Percentiles rank a stretch among this genome's conserved stretches.
These are phyloP conservation scores for Equus quagga DNA, from an alignment of 2,113 vertebrate genomes.

Conservation along the genomic window DNA sequence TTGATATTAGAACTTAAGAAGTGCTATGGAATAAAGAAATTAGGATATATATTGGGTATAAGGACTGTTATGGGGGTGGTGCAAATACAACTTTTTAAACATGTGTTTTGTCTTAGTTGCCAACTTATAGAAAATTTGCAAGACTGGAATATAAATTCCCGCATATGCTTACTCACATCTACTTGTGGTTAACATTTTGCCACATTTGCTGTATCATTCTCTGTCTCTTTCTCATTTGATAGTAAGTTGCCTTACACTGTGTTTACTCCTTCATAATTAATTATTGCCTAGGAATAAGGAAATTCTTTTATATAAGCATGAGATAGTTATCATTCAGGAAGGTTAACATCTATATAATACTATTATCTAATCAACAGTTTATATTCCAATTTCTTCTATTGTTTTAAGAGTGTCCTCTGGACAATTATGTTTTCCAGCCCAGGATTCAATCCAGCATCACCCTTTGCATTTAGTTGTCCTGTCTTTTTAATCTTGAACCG, in stretches of 20 bases:
- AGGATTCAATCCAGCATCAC: neutral
- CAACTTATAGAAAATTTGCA: slow-evolving; percentile 17
- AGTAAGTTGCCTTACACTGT: neutral
- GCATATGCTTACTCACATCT: neutral
- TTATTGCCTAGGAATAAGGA: slow-evolving; percentile 30
- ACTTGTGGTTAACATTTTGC: neutral
- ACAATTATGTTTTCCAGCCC: neutral
- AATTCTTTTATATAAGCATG: neutral
- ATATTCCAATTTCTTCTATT: neutral
- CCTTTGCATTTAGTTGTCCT: neutral
- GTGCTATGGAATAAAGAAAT: neutral
- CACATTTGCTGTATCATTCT: neutral
- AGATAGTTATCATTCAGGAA: neutral
- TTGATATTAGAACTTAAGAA: neutral
- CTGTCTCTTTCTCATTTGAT: neutral
- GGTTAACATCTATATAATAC: neutral
- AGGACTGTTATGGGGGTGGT: neutral
- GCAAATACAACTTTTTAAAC: neutral
- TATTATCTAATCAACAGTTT: neutral
- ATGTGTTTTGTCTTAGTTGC: neutral
- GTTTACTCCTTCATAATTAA: neutral
- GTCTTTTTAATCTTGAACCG: neutral
- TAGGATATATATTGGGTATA: no score
- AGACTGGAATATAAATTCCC: neutral
- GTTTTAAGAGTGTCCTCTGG: neutral